A percentile compares a stretch with the other conserved stretches of the same genome.
Evolutionary conservation across 2,113 vertebrate genomes (phyloP).

Genomic region (Silurus meridionalis): DNA sequence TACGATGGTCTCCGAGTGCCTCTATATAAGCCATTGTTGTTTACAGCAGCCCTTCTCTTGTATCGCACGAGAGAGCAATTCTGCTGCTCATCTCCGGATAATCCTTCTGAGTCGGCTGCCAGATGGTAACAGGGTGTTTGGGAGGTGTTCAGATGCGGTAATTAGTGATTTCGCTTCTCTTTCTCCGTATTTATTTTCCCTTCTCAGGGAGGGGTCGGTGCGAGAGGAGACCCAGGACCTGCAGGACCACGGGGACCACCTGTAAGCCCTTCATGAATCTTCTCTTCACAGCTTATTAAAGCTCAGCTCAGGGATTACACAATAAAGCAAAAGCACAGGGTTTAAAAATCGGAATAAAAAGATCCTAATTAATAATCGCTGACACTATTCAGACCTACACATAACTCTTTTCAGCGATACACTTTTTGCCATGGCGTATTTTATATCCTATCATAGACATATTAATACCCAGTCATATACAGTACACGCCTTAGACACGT

Average conservation of each 20-base stretch:
- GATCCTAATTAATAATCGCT: background rate
- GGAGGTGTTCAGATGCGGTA: background rate
- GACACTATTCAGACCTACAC: background rate
- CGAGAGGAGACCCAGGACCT: conserved; percentile 54
- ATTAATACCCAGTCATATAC: background rate
- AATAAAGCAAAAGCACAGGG: background rate
- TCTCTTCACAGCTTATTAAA: conserved; percentile 6
- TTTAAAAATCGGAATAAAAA: too few relatives aligned
- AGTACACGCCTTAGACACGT: background rate
- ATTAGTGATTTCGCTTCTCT: conserved; percentile 29
- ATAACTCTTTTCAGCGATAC: background rate
- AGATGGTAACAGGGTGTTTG: conserved; percentile 24
- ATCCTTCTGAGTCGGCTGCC: conserved; percentile 29
- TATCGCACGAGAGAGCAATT: conserved; percentile 26
- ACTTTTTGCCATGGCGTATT: background rate
- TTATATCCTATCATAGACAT: background rate
- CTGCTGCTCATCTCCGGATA: conserved; percentile 28
- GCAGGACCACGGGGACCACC: conserved; percentile 52
- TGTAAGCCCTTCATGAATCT: conserved; percentile 35
- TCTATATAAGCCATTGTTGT: background rate
- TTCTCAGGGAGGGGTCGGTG: conserved; percentile 46
- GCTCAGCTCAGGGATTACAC: background rate
- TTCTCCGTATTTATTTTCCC: conserved; percentile 2
- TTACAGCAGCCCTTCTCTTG: background rate
- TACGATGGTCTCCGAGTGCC: background rate